Evolutionary conservation across 2,888 invertebrate species (phyloP).

Genomic region (Amorpha juglandis): DNA sequence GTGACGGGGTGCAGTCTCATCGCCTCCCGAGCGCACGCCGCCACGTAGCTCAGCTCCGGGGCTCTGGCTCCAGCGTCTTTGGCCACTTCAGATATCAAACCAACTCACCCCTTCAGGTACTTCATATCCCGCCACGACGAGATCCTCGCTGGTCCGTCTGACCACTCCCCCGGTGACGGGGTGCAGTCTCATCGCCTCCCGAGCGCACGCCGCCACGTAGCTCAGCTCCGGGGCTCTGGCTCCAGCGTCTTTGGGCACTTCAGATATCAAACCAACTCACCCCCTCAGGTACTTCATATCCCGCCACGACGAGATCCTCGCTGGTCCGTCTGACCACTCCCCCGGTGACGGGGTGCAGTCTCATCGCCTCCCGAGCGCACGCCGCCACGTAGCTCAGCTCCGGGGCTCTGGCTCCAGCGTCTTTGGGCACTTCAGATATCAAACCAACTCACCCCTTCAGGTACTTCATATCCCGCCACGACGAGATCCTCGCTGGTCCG

Average conservation of each 20-base stretch:
- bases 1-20: no score
- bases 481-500: conserved; percentile 58
- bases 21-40: no score
- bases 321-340: conserved; percentile 69
- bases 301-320: conserved; percentile 61
- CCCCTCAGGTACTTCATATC: conserved; percentile 73
- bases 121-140: conserved; percentile 69
- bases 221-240: conserved; percentile 53
- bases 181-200: conserved; percentile 70
- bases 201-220: conserved; percentile 64
- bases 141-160: conserved; percentile 56
- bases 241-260: conserved; percentile 59
- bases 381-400: conserved; percentile 64
- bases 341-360: conserved; percentile 74
- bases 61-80: no score
- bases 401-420: conserved; percentile 54
- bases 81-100: conserved; percentile 48
- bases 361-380: conserved; percentile 64
- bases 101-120: conserved; percentile 73
- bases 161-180: conserved; percentile 76
- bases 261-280: conserved; percentile 55
- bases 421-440: conserved; percentile 53
- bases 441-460: conserved; percentile 67
- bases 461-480: conserved; percentile 71
- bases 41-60: no score